Conservation (phyloP, 2,113 vertebrate species). For the Thamnaconus septentrionalis region DNA sequence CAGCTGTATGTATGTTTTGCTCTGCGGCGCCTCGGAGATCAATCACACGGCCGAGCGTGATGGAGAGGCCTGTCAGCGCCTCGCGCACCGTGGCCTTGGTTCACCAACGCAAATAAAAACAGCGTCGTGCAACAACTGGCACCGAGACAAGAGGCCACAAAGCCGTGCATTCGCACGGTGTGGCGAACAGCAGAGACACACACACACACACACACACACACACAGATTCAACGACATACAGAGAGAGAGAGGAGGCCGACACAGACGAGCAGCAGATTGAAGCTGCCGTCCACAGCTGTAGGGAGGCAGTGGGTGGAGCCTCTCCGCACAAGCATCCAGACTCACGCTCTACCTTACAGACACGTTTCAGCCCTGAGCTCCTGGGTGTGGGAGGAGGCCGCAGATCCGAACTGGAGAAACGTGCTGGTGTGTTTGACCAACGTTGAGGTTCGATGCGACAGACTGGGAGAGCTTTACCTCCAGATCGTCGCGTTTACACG, state of each 20-base stretch:
- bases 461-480: too few relatives aligned
- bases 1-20: constrained; percentile 49
- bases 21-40: constrained; percentile 57
- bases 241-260: neutral
- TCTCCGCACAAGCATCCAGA: too few relatives aligned
- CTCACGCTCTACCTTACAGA: constrained; percentile 21
- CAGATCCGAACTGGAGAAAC: too few relatives aligned
- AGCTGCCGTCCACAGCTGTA: neutral
- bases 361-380: constrained; percentile 20
- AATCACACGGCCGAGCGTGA: constrained; percentile 69
- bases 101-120: constrained; percentile 70
- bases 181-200: constrained; percentile 40
- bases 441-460: too few relatives aligned
- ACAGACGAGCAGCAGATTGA: neutral
- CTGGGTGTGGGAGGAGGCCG: too few relatives aligned
- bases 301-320: too few relatives aligned
- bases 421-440: too few relatives aligned
- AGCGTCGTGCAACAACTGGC: constrained; percentile 37
- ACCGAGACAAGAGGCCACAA: constrained; percentile 44
- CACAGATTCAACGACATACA: too few relatives aligned
- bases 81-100: constrained; percentile 70
- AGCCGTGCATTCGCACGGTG: constrained; percentile 22
- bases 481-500: too few relatives aligned
- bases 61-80: constrained; percentile 72
- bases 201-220: too few relatives aligned